Evolutionary conservation across 2,113 vertebrate species (phyloP), one percentile per base, ranked within the genome.

Genomic region (Plectropomus leopardus): DNA sequence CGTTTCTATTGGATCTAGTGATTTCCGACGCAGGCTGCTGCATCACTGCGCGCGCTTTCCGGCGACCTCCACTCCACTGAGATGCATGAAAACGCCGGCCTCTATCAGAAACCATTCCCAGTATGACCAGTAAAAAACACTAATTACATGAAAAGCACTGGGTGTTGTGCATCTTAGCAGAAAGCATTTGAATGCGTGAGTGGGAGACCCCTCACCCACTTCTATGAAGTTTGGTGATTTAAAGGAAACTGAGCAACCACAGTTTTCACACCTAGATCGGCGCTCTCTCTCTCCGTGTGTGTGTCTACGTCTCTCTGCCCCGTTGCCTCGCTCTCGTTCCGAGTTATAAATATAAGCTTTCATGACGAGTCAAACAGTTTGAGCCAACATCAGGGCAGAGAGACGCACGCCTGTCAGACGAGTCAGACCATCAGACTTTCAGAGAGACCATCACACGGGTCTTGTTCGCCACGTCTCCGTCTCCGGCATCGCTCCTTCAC

Each of bases 161-260:
- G 5, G 19, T 9, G 13, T 9, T 7, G 3, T 64, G 26, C 8
- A 47, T 61, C n/a, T 78, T 2, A 72, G 66, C 54, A 72, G 57
- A 0, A 0, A 21, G 34, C 66, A 24, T 7, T 42, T 58, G 21
- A 59, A 58, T 68, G 72, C 34, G 23, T 72, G 75, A 54, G 87
- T 85, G 75, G 67, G 78, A 85, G 88, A 92, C 91, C 91, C 88
- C 84, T 88, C 84, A 85, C 80, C 75, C 77, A 64, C 76, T 94
- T 91, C 89, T 90, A 76, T 93, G 93, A 92, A 94, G 57, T 84
- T 88, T 88, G 88, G 17, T 85, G 87, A 82, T 93, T 91, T 89
- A 93, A 89, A 93, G 92, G 92, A 94, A 94, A 93, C 86, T 30
- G 65, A 65, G 83, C 69, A 63, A 93, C 92, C 92, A 91, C 92